Percentiles rank a stretch among this genome's conserved stretches.
Evolutionary conservation across 2,888 invertebrate species (phyloP).

Genomic region (Invenusta paracnida): DNA sequence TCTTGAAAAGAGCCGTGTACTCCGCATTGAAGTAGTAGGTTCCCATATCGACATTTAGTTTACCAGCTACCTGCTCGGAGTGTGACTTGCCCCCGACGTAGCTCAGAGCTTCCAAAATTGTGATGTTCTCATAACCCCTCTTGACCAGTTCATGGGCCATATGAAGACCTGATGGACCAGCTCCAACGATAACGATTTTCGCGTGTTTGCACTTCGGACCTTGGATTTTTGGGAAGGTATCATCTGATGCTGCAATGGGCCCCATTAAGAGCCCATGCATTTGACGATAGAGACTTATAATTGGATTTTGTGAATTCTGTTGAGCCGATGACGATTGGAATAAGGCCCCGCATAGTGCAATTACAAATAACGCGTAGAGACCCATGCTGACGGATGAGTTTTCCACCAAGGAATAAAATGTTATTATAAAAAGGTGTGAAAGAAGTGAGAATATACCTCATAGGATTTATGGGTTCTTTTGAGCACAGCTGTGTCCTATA

Average conservation of each 20-base stretch:
- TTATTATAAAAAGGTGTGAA: no score
- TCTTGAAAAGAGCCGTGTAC: neutral
- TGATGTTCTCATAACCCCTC: neutral
- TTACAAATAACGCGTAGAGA: no score
- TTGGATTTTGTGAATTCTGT: no score
- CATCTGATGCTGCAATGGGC: neutral
- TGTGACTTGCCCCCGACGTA: slow-evolving; percentile 1
- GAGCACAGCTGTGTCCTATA: no score
- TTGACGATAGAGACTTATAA: neutral
- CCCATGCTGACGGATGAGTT: no score
- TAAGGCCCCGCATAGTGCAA: no score
- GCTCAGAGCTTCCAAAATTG: neutral
- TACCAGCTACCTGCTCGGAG: neutral
- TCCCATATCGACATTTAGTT: neutral
- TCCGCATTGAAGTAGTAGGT: slow-evolving; percentile 12
- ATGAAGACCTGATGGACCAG: slow-evolving; percentile 14
- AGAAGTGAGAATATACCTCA: no score
- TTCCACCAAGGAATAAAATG: no score
- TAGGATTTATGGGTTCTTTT: no score
- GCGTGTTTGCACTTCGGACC: neutral
- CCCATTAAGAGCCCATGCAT: neutral
- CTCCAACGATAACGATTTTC: slow-evolving; percentile 9
- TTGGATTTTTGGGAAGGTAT: neutral
- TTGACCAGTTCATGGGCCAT: slow-evolving; percentile 7
- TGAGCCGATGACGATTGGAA: no score